Base-by-base conservation (phyloP, 2,888 invertebrate genomes). In the Euclidia mi region DNA sequence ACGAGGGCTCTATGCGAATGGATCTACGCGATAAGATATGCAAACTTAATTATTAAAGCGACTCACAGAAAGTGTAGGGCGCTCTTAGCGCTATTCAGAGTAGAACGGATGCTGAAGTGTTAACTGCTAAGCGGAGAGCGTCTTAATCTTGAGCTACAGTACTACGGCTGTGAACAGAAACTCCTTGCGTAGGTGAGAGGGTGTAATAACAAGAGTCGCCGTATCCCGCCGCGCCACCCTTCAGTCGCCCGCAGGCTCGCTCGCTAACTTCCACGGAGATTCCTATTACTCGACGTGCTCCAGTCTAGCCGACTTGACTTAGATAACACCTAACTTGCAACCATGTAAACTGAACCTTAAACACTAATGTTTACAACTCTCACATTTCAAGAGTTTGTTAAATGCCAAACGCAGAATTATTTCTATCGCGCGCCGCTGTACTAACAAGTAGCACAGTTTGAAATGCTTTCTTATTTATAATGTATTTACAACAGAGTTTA, bases 101-200 rank as follows among this genome's bases (percentile, higher is more conserved):
- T 81, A 82, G 82, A 82, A 87, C 82, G 81, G 79, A 88, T 89
- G 82, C 81, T 80, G 79, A 79, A 84, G 88, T 83, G 88, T 89
- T 90, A 88, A 91, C 86, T 88, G 87, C 85, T 85, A 90, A 89
- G 86, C 85, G 80, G 86, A 80, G 76, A 90, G 89, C 88, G 82
- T 90, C 92, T 92, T 92, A 93, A 93, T 92, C 90, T 92, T 85
- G 84, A 82, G 85, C 89, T 90, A 90, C 90, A 88, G 89, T 84
- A n/a, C n/a, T n/a, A 86, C 78, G 79, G 85, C 85, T 91, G 82
- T 78, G 79, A 88, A 84, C 81, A 81, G 88, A 87, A 88, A 87
- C 88, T 88, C 87, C 91, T 89, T 89, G 86, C 90, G 88, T 91
- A 91, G 92, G 91, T 91, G 92, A 92, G 90, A 91, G 91, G 91